Evolutionary conservation across 2,797 vertebrate species (phyloP).

Genomic region (Myotis pilosus): DNA sequence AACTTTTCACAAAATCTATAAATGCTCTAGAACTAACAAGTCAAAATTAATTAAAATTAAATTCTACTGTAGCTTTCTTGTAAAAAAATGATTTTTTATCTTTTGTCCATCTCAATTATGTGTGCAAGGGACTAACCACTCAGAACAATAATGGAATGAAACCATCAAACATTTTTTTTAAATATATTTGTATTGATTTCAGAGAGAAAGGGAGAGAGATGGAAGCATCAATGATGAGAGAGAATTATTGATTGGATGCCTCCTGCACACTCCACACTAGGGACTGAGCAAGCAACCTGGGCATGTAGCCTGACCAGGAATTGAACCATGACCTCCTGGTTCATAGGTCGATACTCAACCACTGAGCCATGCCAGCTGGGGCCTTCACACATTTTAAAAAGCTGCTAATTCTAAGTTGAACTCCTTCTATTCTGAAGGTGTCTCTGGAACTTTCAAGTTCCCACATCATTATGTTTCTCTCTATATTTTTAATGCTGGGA

Average conservation of each 20-base stretch:
- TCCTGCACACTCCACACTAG: too few species aligned
- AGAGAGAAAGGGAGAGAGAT: too few species aligned
- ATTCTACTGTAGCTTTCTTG: background rate
- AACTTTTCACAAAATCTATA: background rate
- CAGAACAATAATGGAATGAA: background rate
- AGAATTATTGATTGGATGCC: too few species aligned
- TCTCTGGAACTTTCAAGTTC: background rate
- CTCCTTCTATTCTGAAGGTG: constrained; percentile 16
- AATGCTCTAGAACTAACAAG: background rate
- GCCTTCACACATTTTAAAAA: background rate
- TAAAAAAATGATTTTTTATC: background rate
- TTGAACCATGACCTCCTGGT: too few species aligned
- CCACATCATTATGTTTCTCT: constrained; percentile 47
- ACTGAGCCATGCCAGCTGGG: too few species aligned
- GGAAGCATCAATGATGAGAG: too few species aligned
- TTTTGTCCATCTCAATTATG: background rate
- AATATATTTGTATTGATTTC: too few species aligned
- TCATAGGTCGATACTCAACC: too few species aligned
- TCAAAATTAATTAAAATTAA: background rate
- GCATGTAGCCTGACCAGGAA: too few species aligned
- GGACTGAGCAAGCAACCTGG: too few species aligned
- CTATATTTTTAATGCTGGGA: background rate
- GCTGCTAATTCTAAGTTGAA: constrained; percentile 28
- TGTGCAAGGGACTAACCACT: background rate
- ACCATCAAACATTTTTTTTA: background rate